These are phyloP conservation scores for Puntigrus tetrazona DNA, from an alignment of 2,113 vertebrate genomes.

Conservation along the genomic window DNA sequence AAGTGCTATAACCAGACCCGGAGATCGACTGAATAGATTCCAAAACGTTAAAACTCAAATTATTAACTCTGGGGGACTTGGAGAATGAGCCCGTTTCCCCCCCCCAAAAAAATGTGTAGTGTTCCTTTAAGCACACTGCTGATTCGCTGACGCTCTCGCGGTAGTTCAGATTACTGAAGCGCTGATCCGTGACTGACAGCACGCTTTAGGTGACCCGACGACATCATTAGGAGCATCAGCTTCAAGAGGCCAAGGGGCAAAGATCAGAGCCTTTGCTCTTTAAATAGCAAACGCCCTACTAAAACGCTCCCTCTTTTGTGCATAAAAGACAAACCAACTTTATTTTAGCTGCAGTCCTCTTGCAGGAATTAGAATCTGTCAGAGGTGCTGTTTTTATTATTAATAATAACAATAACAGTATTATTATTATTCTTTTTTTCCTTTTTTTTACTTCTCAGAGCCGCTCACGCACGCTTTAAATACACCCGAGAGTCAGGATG, in stretches of 20 bases:
- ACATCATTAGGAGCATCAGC: conserved; percentile 11
- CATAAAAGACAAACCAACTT: conserved; percentile 6
- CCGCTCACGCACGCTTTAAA: not conserved
- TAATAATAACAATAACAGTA: not conserved
- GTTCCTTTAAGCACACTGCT: not conserved
- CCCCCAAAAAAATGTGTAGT: too few relatives aligned
- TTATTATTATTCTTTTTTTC: not conserved
- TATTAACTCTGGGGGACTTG: too few relatives aligned
- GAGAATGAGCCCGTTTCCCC: too few relatives aligned
- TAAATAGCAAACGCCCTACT: not conserved
- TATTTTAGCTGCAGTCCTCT: not conserved
- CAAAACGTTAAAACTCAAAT: too few relatives aligned
- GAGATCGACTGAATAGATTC: too few relatives aligned
- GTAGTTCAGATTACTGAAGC: conserved; percentile 19
- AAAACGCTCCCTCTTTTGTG: too few relatives aligned
- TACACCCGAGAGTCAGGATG: not conserved
- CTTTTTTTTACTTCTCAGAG: not conserved
- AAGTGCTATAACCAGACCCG: too few relatives aligned
- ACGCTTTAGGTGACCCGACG: conserved; percentile 26
- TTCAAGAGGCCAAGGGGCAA: not conserved
- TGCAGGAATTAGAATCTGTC: not conserved
- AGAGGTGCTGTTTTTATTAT: not conserved
- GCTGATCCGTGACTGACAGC: conserved; percentile 37
- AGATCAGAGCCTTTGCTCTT: not conserved
- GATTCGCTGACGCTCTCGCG: not conserved